These are phyloP conservation scores for Caretta caretta DNA, from an alignment of 2,113 vertebrate species.

Conservation along the genomic window DNA sequence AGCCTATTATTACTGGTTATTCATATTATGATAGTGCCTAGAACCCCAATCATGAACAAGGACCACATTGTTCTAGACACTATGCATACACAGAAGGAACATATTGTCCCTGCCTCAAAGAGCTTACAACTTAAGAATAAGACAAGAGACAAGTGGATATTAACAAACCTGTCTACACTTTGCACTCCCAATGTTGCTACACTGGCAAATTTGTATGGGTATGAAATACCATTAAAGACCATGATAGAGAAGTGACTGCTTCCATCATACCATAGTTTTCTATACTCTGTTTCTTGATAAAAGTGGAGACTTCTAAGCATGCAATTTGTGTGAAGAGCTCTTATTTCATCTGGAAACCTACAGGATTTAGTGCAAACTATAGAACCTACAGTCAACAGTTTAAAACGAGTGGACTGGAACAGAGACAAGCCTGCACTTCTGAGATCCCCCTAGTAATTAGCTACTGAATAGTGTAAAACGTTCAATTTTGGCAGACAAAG, in stretches of 20 bases:
- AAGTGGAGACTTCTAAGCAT: not conserved
- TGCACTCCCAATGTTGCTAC: not conserved
- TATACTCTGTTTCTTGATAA: not conserved
- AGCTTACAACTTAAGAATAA: not conserved
- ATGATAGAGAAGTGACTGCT: not conserved
- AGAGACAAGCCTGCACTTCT: slow-evolving; percentile 36
- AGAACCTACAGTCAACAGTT: slow-evolving; percentile 1
- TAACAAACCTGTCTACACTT: not conserved
- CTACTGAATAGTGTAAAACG: slow-evolving; percentile 31
- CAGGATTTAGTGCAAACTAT: not conserved
- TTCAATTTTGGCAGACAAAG: slow-evolving; percentile 55
- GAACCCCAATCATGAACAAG: not conserved
- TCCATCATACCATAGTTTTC: not conserved
- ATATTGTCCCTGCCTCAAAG: not conserved
- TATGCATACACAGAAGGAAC: not conserved
- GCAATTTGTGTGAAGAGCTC: slow-evolving; percentile 1
- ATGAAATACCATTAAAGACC: not conserved
- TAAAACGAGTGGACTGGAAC: slow-evolving; percentile 59
- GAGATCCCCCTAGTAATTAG: slow-evolving; percentile 46
- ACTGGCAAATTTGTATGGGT: fast-evolving
- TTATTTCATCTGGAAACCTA: slow-evolving; percentile 33
- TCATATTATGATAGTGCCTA: not conserved
- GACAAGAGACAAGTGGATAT: not conserved
- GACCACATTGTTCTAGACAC: not conserved
- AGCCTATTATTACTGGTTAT: not conserved